Evolutionary conservation across 2,888 invertebrate species (phyloP), one percentile per base, ranked within the genome.

Genomic region (Chirona hameri): DNA sequence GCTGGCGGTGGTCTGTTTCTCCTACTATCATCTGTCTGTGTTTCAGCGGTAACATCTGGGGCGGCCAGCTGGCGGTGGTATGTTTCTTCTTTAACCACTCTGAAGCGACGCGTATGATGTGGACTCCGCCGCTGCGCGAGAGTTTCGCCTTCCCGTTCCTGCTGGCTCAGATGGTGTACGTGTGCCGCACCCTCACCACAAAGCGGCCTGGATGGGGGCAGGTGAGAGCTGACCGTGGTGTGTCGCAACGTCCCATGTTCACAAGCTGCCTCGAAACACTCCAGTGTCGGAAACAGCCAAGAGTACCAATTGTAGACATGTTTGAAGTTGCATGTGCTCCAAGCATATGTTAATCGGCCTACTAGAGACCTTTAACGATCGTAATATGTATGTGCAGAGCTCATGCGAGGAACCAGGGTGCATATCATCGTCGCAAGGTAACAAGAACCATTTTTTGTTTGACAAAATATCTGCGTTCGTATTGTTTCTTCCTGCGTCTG

Each of bases 61-160:
- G 96, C 24, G 96, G 95, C 0, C 84, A 93, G 0, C 87, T 96
- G 46, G 91, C 94, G 0, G 92, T 93, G 14, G 87, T 91, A 0
- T 92, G 92, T 14, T 96, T 93, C 87, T 92, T 95, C 86, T 93
- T 92, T 86, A 96, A 96, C 88, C 96, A 96, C 87, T 91, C 91
- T 48, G 95, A 95, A 87, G 93, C 90, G 86, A 86, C 84, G 85
- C 89, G 96, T 81, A 94, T 95, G 7, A 94, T 95, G 86, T 95
- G 95, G 93, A 92, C 94, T 0, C 96, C 96, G 0, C 93, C 95
- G 72, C 90, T 96, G 81, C 89, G 96, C 46, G 96, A 97, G 88
- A 95, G 94, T 87, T 93, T 95, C 87, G 95, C 94, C 0, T 94
- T 93, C 86, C 96, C 96, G 0, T 90, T 95, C 72, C 90, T 95